Base-by-base conservation (phyloP, 2,888 invertebrate genomes). In the Orthosia gracilis region DNA sequence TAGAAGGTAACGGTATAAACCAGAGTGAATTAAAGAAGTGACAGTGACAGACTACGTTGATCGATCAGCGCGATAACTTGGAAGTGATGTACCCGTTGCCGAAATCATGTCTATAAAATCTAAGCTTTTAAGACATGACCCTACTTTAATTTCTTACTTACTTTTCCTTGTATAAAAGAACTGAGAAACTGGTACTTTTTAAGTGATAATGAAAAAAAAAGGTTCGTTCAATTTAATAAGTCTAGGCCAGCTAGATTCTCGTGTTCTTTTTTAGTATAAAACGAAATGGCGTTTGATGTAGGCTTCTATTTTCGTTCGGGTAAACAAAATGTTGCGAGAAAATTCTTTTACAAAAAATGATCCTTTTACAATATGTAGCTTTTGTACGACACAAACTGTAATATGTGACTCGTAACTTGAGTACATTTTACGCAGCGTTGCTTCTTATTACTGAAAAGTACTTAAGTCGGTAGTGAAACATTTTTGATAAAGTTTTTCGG, bases 1-100 rank as follows among this genome's bases (percentile, higher is more conserved):
- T 84, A 82, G 80, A 82, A 81, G 71, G 80, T 87, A 88, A 85
- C 87, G 73, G 86, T 80, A 80, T 67, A 81, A 79, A 81, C 80
- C 72, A 64, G 67, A 67, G 75, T 78, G 67, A 78, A 83, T 85
- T 82, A 81, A 78, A 76, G 52, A 69, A 77, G 57, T 84, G 80
- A 80, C 83, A 85, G 76, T 80, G 87, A 85, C 76, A 84, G 80
- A 78, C 76, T 70, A 78, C 67, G 67, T 74, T 84, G 84, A 86
- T 87, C 57, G 82, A 82, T 86, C 81, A 61, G 61, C 31, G 52
- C 49, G 76, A 83, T 85, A 85, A 74, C 21, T 82, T 61, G 21
- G 23, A 54, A 40, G 72, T 80, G 70, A 59, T 73, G 52, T 83
- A 77, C 61, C 65, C 58, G 68, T 74, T 73, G 67, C 63, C 50